A percentile compares a stretch with the other conserved stretches of the same genome.
Conservation (phyloP, 2,113 vertebrate genomes). For the Platysternon megacephalum region DNA sequence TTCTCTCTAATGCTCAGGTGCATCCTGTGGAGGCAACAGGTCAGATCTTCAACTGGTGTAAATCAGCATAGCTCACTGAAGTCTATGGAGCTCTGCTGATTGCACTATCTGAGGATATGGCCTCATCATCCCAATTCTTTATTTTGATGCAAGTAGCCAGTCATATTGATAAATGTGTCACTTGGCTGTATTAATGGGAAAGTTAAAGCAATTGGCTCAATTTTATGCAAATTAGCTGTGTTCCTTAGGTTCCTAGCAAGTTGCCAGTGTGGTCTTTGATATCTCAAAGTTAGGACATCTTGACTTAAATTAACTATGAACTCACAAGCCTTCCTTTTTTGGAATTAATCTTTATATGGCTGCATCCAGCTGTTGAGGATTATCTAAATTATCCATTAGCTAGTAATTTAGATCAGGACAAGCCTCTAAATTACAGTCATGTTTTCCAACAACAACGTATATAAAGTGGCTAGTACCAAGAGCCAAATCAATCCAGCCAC, state of each 20-base stretch:
- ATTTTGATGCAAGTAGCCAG: neutral
- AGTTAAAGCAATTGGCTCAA: neutral
- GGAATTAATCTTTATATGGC: neutral
- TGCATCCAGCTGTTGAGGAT: constrained; percentile 14
- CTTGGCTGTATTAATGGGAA: neutral
- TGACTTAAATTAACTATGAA: neutral
- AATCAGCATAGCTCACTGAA: neutral
- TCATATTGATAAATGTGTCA: neutral
- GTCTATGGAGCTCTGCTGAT: fast-evolving
- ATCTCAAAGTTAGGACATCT: neutral
- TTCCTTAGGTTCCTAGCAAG: neutral
- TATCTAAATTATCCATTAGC: constrained; percentile 1
- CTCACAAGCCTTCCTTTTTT: neutral
- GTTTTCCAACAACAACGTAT: neutral
- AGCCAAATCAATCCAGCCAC: neutral
- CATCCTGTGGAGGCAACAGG: neutral
- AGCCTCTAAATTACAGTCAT: constrained; percentile 7
- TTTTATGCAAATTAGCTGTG: neutral
- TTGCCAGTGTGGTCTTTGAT: neutral
- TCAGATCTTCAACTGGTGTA: neutral
- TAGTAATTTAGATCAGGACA: constrained; percentile 11
- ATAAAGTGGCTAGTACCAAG: neutral
- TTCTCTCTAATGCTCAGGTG: neutral
- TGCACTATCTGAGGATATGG: neutral
- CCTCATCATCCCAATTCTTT: neutral